Percentiles rank a stretch among this genome's conserved stretches.
Conservation (phyloP, 2,888 invertebrate genomes). For the Coremacera marginata region DNA sequence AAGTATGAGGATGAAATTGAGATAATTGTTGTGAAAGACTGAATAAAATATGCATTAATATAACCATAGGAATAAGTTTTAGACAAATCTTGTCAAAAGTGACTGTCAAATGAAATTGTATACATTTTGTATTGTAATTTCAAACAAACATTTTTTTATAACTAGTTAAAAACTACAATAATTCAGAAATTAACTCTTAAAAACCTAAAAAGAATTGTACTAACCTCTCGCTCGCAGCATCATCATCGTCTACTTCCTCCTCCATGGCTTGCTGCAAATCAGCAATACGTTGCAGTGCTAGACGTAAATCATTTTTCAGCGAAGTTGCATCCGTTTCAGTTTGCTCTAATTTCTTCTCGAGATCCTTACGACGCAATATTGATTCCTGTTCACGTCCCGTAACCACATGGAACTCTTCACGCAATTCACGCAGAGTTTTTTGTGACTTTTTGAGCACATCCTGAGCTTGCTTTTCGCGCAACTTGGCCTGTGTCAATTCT, state of each 20-base stretch:
- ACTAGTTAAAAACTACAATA: too few relatives aligned
- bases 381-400: constrained; percentile 83
- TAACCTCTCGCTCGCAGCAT: constrained; percentile 69
- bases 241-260: constrained; percentile 79
- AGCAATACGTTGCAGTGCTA: constrained; percentile 90
- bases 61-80: too few relatives aligned
- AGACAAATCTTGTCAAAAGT: too few relatives aligned
- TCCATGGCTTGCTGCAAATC: constrained; percentile 94
- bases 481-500: constrained; percentile 79
- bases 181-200: too few relatives aligned
- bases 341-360: constrained; percentile 80
- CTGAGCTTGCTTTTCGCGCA: constrained; percentile 81
- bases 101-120: too few relatives aligned
- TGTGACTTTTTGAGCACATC: constrained; percentile 83
- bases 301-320: constrained; percentile 83
- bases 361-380: constrained; percentile 78
- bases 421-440: constrained; percentile 78
- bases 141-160: too few relatives aligned
- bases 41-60: too few relatives aligned
- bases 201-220: too few relatives aligned
- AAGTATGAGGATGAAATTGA: too few relatives aligned
- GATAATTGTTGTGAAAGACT: too few relatives aligned
- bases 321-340: constrained; percentile 80
- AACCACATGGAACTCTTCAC: constrained; percentile 82
- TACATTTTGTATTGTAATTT: too few relatives aligned